phyloP scores from a whole-genome alignment of 1,140 invertebrate genomes.

The Diorhabda sublineata region DNA sequence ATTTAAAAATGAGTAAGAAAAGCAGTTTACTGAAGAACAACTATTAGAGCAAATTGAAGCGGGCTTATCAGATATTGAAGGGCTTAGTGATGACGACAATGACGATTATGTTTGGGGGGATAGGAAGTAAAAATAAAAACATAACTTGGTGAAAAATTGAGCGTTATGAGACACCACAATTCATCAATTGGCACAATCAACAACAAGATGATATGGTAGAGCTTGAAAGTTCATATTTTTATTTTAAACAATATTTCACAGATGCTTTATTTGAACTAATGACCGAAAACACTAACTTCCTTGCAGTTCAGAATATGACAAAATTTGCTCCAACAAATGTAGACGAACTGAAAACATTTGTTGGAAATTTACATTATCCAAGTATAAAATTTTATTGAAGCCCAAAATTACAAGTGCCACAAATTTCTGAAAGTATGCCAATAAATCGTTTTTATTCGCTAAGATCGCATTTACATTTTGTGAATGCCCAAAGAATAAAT shows the following conservation, averaged over 20 bases:
- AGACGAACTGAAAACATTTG: not conserved
- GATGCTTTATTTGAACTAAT: slow-evolving; percentile 8
- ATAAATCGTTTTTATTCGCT: slow-evolving; percentile 8
- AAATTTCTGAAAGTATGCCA: slow-evolving; percentile 4
- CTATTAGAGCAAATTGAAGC: too few species aligned
- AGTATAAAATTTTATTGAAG: not conserved
- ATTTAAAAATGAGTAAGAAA: too few species aligned
- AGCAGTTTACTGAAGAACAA: too few species aligned
- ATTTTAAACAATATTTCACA: slow-evolving; percentile 8
- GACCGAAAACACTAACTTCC: slow-evolving; percentile 8
- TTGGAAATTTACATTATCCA: slow-evolving; percentile 2
- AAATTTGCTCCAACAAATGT: slow-evolving; percentile 1
- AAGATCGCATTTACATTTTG: slow-evolving; percentile 5
- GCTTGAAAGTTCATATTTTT: not conserved
- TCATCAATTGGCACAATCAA: not conserved
- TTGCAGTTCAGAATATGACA: slow-evolving; percentile 5
- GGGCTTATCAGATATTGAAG: too few species aligned
- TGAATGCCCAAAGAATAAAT: slow-evolving; percentile 1
- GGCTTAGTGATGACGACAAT: too few species aligned
- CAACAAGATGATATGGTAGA: not conserved
- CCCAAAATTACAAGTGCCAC: not conserved
- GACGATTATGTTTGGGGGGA: too few species aligned
- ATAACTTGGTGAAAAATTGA: not conserved
- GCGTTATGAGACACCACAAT: not conserved
- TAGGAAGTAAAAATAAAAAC: not conserved